phyloP scores from a whole-genome alignment of 2,888 invertebrate genomes.

The Harmothoe impar region DNA sequence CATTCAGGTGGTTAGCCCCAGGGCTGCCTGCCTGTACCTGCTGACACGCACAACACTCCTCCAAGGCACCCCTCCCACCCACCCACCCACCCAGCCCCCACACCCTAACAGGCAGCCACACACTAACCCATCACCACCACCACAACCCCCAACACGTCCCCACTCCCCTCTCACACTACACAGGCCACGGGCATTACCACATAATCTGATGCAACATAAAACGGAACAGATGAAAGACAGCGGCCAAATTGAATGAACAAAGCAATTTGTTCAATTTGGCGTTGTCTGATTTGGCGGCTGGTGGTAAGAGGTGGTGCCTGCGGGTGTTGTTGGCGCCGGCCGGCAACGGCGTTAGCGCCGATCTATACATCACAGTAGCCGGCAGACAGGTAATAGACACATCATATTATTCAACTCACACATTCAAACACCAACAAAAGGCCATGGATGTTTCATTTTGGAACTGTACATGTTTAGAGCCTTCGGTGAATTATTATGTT shows the following conservation, averaged over 20 bases:
- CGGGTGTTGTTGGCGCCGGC: not conserved
- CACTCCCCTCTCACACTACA: constrained; percentile 5
- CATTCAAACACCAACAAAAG: constrained; percentile 23
- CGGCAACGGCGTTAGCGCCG: not conserved
- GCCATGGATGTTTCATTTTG: not conserved
- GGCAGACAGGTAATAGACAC: not conserved
- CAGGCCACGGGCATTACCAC: constrained; percentile 25
- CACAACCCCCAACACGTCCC: not conserved
- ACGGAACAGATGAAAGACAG: constrained; percentile 54
- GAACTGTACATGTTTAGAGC: too few relatives aligned
- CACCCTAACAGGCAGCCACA: not conserved
- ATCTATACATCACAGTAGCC: not conserved
- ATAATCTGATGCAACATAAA: constrained; percentile 59
- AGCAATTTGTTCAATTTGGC: constrained; percentile 60
- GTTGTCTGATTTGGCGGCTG: constrained; percentile 37
- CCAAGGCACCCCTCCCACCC: not conserved
- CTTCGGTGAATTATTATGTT: not conserved
- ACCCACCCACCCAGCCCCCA: not conserved
- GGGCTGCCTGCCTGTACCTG: constrained; percentile 5
- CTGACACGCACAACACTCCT: constrained; percentile 26
- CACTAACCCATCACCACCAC: not conserved
- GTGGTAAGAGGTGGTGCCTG: constrained; percentile 15
- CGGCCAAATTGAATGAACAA: constrained; percentile 61
- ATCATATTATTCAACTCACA: not conserved
- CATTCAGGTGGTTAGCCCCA: too few relatives aligned